A percentile compares a stretch with the other conserved stretches of the same genome.
Evolutionary conservation across 2,797 vertebrate genomes (phyloP).

Genomic region (Picus viridis): DNA sequence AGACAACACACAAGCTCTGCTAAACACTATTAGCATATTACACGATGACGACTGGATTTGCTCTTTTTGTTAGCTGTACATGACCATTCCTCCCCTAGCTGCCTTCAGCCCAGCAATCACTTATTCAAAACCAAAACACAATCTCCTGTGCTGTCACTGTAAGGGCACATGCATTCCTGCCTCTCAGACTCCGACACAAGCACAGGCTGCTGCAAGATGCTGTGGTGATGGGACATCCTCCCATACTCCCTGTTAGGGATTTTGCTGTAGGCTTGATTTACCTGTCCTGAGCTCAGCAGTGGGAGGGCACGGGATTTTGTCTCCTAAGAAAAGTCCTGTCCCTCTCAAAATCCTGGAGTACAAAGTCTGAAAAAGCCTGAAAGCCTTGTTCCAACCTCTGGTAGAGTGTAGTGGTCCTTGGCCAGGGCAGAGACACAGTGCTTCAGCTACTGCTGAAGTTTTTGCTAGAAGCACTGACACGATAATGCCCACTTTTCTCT

Average conservation of each 20-base stretch:
- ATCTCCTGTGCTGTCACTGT: conserved; percentile 28
- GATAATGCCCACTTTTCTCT: not conserved
- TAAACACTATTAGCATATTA: conserved; percentile 39
- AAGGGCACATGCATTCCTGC: not conserved
- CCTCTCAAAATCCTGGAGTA: not conserved
- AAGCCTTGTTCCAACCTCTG: not conserved
- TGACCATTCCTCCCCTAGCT: not conserved
- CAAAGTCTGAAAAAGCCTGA: not conserved
- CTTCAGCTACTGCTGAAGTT: not conserved
- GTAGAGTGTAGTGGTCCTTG: fast-evolving
- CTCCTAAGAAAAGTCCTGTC: not conserved
- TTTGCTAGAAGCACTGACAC: not conserved
- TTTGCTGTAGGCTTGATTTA: not conserved
- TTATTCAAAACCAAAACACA: conserved; percentile 10
- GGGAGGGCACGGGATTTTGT: not conserved
- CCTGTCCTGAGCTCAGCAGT: not conserved
- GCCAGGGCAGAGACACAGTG: not conserved
- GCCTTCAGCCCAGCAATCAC: conserved; percentile 9
- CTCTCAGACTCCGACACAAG: not conserved
- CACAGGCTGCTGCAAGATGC: not conserved
- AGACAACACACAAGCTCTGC: conserved; percentile 35
- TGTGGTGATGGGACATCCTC: fast-evolving
- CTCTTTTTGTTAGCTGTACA: conserved; percentile 20
- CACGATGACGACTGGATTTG: not conserved
- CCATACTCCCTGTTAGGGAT: not conserved